Evolutionary conservation across 2,113 vertebrate genomes (phyloP).

Genomic region (Cynocephalus volans): DNA sequence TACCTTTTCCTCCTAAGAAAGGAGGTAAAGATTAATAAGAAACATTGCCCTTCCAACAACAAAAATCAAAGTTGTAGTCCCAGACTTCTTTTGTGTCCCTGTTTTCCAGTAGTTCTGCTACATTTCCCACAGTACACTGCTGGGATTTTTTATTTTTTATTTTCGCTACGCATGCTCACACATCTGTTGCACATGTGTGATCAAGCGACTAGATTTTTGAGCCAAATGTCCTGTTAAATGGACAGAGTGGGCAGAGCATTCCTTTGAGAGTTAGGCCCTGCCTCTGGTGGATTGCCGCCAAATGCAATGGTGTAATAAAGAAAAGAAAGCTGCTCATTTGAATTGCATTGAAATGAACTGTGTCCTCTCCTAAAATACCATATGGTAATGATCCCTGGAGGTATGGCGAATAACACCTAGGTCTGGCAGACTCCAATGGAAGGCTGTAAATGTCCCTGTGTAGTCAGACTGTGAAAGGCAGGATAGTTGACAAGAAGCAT

Average conservation of each 20-base stretch:
- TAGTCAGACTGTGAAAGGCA: slow-evolving; percentile 84
- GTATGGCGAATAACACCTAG: slow-evolving; percentile 88
- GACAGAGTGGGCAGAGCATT: slow-evolving; percentile 91
- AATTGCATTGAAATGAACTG: slow-evolving; percentile 92
- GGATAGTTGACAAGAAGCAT: slow-evolving; percentile 85
- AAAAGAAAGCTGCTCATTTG: slow-evolving; percentile 89
- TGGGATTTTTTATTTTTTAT: slow-evolving; percentile 90
- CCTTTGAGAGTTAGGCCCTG: slow-evolving; percentile 90
- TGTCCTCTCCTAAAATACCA: slow-evolving; percentile 92
- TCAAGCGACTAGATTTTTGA: slow-evolving; percentile 87
- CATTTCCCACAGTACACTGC: slow-evolving; percentile 89
- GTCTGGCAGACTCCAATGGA: slow-evolving; percentile 87
- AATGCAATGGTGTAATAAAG: slow-evolving; percentile 90
- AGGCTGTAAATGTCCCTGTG: slow-evolving; percentile 86
- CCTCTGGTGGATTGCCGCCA: slow-evolving; percentile 90
- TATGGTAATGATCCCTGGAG: slow-evolving; percentile 89
- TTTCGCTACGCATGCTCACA: slow-evolving; percentile 90
- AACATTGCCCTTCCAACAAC: slow-evolving; percentile 85
- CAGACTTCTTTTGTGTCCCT: slow-evolving; percentile 86
- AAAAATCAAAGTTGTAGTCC: slow-evolving; percentile 87
- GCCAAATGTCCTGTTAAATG: slow-evolving; percentile 91
- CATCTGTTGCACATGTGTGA: slow-evolving; percentile 93
- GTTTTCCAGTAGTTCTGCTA: slow-evolving; percentile 91
- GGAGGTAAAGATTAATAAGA: slow-evolving; percentile 86
- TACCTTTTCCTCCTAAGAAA: slow-evolving; percentile 20